Base-by-base conservation (phyloP, 2,888 invertebrate species). In the Scrobipalpa costella region DNA sequence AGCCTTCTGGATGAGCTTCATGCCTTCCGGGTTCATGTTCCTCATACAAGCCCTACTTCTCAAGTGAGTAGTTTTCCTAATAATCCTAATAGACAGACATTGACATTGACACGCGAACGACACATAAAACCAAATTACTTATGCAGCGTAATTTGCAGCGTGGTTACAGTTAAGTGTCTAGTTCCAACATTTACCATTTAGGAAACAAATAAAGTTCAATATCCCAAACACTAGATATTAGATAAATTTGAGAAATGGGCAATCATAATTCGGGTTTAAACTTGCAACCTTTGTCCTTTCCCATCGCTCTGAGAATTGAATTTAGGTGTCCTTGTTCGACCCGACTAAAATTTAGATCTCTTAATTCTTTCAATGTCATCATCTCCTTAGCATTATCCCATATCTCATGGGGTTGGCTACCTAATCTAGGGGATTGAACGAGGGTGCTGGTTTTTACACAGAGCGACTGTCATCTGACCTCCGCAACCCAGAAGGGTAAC, bases 1-100 rank as follows among this genome's bases (percentile, higher is more conserved):
- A 67, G 93, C 95, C 34, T 95, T 95, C 83, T 94, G 94, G 93
- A 92, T 93, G 73, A 94, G 94, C 73, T 94, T 94, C 73, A 87
- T 94, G 63, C 85, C 95, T 69, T 95, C 94, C 77, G 91, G 94
- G 62, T 72, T 94, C 66, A 91, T 94, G 81, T 91, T 93, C 67
- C 76, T 94, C n/a, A 89, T 93, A 77, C 93, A 93, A 77, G 84
- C 93, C 47, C 83, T 92, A 33, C 66, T 93, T 62, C 89, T 90
- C 68, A 92, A 90, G 92, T 90, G 76, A 88, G 87, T 73, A 77
- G 74, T 76, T 70, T 68, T 63, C 65, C 66, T 67, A 66, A 71
- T 68, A 38, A 59, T 15, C 33, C 8, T 34, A 34, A 47, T 60
- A 13, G 15, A 7, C 47, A 2, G 7, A 47, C 33, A 58, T 40